These are phyloP conservation scores for Neomorphus geoffroyi DNA, from an alignment of 2,797 vertebrate genomes.

Conservation along the genomic window DNA sequence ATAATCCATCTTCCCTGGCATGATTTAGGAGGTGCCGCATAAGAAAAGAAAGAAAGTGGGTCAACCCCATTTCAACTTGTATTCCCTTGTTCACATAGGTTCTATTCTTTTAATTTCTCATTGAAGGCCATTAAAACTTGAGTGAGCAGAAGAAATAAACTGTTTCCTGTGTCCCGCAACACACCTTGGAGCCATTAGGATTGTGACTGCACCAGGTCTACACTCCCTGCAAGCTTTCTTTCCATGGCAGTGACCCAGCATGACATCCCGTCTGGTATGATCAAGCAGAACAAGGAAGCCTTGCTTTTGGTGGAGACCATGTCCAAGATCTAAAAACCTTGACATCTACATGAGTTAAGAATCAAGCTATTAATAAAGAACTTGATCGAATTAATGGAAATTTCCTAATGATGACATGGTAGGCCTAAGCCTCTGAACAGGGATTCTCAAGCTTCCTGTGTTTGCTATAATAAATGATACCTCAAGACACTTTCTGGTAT, in stretches of 20 bases:
- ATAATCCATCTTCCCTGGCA: slow-evolving; percentile 75
- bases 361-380: neutral
- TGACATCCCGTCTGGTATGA: slow-evolving; percentile 19
- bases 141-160: slow-evolving; percentile 5
- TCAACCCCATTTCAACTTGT: slow-evolving; percentile 33
- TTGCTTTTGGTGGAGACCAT: neutral
- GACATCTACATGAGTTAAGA: neutral
- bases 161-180: neutral
- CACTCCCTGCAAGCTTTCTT: neutral
- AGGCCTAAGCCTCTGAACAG: neutral
- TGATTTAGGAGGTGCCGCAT: slow-evolving; percentile 60
- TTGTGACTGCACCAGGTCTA: neutral
- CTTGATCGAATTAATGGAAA: neutral
- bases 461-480: neutral
- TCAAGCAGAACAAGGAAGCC: slow-evolving; percentile 3
- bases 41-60: slow-evolving; percentile 60
- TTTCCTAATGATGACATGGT: neutral
- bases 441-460: neutral
- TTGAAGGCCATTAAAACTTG: neutral
- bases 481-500: neutral
- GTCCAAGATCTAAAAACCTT: neutral
- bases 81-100: neutral
- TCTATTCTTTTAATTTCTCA: slow-evolving; percentile 15
- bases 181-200: neutral
- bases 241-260: neutral